Evolutionary conservation across 2,113 vertebrate genomes (phyloP), one percentile per base, ranked within the genome.

Genomic region (Crotalus horridus): DNA sequence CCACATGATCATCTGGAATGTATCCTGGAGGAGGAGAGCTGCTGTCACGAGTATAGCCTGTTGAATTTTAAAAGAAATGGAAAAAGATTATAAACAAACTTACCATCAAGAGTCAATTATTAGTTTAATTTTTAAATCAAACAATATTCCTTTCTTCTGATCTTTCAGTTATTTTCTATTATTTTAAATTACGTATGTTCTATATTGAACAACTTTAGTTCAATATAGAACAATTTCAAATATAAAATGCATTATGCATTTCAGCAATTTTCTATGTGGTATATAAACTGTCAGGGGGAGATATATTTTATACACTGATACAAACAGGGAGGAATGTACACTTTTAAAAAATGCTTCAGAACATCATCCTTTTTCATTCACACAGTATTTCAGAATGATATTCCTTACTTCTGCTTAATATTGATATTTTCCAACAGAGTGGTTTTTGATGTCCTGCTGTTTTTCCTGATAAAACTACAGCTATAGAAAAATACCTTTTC

Each of bases 1-100:
- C 99, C 94, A 99, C 99, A 91, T 99, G 99, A 96, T 98, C 99
- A 93, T 99, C 99, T 43, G 99, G 99, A 98, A 99, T 99, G 98
- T 99, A 99, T 85, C 99, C 99, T 5, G 99, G 99, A 91, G 99
- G 99, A 93, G 99, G 99, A 9, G 99, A 99, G 96, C 98, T 99
- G 96, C 99, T 98, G 90, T 99, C 99, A 4, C 98, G 98, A 23
- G 98, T 98, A 94, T 98, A 97, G 92, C 98, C 99, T 99, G 94
- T 94, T 11, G 87, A 93, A 89, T 95, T 59, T 90, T 95, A 95
- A 93, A 94, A 24, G 48, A 4, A 2, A 89, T 33, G 23, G 26
- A 24, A 39, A 24, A 12, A 64, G 9, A 48, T 89, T 3, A 48
- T 64, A 26, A 89, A 86, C 29, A 8, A 86, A 53, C 46, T 23